Evolutionary conservation across 2,888 invertebrate species (phyloP), one percentile per base, ranked within the genome.

Genomic region (Tinea pellionella): DNA sequence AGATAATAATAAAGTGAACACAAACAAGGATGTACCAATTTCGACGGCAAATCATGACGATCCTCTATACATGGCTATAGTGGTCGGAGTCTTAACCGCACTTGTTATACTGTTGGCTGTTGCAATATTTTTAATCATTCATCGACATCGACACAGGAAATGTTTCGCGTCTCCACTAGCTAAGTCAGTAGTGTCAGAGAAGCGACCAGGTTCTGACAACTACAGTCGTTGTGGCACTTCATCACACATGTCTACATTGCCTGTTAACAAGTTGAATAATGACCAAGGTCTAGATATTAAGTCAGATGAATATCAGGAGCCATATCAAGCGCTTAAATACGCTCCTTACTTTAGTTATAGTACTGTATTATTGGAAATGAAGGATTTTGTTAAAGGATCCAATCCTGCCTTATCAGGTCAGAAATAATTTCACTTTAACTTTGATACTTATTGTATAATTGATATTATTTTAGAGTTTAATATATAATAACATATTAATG

Each of bases 281-380:
- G 89, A 89, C 64, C 69, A 76, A 62, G 85, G 88, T 59, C 80
- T 89, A 68, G 90, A 90, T 68, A 88, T 91, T 66, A 90, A 91
- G 72, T 89, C 92, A 55, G 92, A 92, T 70, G 92, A 93, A 73
- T 94, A 94, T 77, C 93, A 93, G 71, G 94, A 94, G 80, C 94
- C 94, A 43, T 93, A 93, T 77, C 93, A 93, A 77, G 92, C 92
- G 16, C 80, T 93, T 65, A 91, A 92, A 74, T 92, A 92, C 71
- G 91, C 93, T 12, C 93, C 93, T 1, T 93, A 93, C 76, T 93
- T 92, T 75, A 92, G 91, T 72, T 93, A 93, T 80, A 92, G 92
- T 75, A 91, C 92, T 29, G 92, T 93, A 57, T 89, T 93, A 69
- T 89, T 93, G 81, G 93, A 93, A 80, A 93, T 93, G 92, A 90